phyloP scores from a whole-genome alignment of 1,140 invertebrate species.

The Chironomus striatipennis region DNA sequence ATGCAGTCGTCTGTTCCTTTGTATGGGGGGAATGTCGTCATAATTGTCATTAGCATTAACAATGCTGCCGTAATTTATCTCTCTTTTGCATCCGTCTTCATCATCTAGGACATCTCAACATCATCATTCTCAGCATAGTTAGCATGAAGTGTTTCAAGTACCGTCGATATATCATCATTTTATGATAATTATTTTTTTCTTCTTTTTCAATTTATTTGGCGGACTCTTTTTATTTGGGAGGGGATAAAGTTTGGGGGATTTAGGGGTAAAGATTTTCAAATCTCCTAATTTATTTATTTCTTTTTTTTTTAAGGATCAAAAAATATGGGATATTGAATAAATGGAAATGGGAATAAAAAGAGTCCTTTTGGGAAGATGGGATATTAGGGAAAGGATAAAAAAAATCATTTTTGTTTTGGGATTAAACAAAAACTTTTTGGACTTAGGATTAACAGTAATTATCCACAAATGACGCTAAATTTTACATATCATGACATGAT shows the following conservation, averaged over 20 bases:
- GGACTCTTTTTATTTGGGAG: neutral
- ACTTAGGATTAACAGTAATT: neutral
- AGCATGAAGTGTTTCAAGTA: neutral
- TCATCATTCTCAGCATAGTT: neutral
- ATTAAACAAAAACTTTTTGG: neutral
- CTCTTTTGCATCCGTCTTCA: neutral
- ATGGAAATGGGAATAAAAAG: neutral
- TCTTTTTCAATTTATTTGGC: conserved; percentile 17
- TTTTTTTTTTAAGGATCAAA: too few relatives aligned
- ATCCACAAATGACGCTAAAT: neutral
- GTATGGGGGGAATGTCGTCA: too few relatives aligned
- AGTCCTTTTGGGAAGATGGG: neutral
- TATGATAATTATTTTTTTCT: neutral
- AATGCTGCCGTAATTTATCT: neutral
- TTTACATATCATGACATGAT: neutral
- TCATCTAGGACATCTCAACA: neutral
- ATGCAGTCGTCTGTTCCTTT: too few relatives aligned
- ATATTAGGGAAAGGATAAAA: neutral
- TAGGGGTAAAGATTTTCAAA: neutral
- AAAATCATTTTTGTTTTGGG: neutral
- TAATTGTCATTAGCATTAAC: too few relatives aligned
- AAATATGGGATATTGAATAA: too few relatives aligned
- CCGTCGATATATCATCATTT: neutral
- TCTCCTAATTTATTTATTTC: too few relatives aligned
- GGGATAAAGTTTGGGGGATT: neutral